Percentiles rank a stretch among this genome's conserved stretches.
These are phyloP conservation scores for Hemichromis elongatus DNA, from an alignment of 2,113 vertebrate genomes.

Conservation along the genomic window DNA sequence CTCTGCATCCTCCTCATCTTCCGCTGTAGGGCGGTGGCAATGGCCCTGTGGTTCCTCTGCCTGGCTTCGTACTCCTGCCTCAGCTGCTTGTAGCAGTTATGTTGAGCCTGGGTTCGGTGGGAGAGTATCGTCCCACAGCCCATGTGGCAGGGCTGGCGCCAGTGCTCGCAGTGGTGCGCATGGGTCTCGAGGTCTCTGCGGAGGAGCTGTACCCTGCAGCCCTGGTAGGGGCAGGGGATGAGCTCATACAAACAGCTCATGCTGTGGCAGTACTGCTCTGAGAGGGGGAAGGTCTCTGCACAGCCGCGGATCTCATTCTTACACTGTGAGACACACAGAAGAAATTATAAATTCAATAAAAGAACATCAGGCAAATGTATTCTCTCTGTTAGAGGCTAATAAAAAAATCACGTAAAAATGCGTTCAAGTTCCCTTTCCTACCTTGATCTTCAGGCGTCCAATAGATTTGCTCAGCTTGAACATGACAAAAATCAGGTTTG, in stretches of 20 bases:
- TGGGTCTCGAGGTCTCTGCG: constrained; percentile 75
- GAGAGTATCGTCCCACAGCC: constrained; percentile 73
- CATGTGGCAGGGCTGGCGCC: constrained; percentile 70
- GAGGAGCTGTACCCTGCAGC: constrained; percentile 68
- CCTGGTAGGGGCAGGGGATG: constrained; percentile 74
- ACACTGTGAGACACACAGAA: constrained; percentile 63
- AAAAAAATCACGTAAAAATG: background rate
- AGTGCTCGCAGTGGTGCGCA: constrained; percentile 68
- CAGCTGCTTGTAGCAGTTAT: constrained; percentile 79
- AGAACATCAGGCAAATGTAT: background rate
- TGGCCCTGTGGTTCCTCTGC: constrained; percentile 62
- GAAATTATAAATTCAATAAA: background rate
- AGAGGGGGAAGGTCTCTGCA: constrained; percentile 70
- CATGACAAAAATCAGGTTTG: constrained; percentile 74
- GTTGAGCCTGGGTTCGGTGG: constrained; percentile 56
- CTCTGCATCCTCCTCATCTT: constrained; percentile 75
- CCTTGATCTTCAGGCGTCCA: constrained; percentile 78
- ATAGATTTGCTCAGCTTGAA: constrained; percentile 79
- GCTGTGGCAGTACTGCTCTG: constrained; percentile 74
- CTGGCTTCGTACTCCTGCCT: constrained; percentile 65
- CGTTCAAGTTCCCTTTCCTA: constrained; percentile 17
- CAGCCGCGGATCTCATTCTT: constrained; percentile 78
- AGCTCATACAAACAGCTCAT: constrained; percentile 72
- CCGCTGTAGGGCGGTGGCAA: constrained; percentile 59
- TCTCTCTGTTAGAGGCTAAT: background rate